phyloP scores from a whole-genome alignment of 2,888 invertebrate genomes.

The Oligia fasciuncula region DNA sequence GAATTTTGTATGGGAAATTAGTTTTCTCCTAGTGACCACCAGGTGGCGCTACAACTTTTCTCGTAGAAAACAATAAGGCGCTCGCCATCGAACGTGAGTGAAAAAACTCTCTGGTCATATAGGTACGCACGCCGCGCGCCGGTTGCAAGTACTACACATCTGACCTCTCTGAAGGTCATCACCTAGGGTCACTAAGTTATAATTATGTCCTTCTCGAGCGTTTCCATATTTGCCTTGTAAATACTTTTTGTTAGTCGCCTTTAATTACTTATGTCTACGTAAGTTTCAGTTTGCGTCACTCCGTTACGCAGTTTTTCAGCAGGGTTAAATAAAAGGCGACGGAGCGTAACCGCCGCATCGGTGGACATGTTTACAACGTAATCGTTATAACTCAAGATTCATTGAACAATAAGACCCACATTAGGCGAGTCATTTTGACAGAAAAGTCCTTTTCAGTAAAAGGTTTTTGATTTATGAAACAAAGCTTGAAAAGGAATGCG shows the following conservation, averaged over 20 bases:
- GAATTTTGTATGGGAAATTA: too few species aligned
- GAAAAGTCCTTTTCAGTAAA: slow-evolving; percentile 11
- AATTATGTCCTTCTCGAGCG: not conserved
- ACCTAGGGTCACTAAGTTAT: too few species aligned
- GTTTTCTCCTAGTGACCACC: too few species aligned
- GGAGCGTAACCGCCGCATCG: not conserved
- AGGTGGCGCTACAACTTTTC: too few species aligned
- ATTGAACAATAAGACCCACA: slow-evolving; percentile 18
- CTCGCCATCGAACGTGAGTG: too few species aligned
- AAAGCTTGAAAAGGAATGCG: not conserved
- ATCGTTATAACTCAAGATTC: slow-evolving; percentile 13
- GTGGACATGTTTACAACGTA: slow-evolving; percentile 3
- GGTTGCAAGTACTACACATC: too few species aligned
- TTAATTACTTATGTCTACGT: not conserved
- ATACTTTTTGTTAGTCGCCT: not conserved
- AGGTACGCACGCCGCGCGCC: too few species aligned
- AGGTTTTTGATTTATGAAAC: slow-evolving; percentile 2
- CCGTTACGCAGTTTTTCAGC: not conserved
- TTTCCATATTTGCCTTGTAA: not conserved
- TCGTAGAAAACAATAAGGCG: too few species aligned
- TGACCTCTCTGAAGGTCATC: too few species aligned
- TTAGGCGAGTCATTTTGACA: not conserved
- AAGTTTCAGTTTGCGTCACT: not conserved
- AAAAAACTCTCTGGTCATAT: too few species aligned
- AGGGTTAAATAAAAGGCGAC: slow-evolving; percentile 6